phyloP scores from a whole-genome alignment of 2,888 invertebrate species.

The Oligia strigilis region DNA sequence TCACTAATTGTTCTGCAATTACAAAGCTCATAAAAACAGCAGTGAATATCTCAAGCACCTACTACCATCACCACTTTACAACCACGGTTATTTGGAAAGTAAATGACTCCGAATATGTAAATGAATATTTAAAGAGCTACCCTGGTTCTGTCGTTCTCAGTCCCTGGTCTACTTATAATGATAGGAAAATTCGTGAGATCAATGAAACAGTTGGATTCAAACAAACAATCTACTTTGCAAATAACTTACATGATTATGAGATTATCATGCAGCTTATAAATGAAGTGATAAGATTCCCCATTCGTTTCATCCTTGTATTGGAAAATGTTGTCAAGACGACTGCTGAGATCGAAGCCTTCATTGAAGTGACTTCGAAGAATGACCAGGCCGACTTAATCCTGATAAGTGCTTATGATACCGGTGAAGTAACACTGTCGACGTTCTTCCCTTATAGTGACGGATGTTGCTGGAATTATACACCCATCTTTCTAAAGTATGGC shows the following conservation, averaged over 20 bases:
- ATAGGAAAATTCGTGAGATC: constrained; percentile 45
- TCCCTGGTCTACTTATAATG: constrained; percentile 56
- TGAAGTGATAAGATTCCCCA: constrained; percentile 64
- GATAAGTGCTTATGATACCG: constrained; percentile 61
- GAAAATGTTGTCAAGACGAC: constrained; percentile 51
- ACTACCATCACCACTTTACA: constrained; percentile 64
- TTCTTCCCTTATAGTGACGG: constrained; percentile 75
- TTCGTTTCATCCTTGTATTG: constrained; percentile 73
- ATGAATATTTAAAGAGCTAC: constrained; percentile 69
- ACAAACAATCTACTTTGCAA: constrained; percentile 76
- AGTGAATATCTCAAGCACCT: constrained; percentile 68
- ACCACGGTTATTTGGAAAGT: constrained; percentile 74
- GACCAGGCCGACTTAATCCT: constrained; percentile 77
- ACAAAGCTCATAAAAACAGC: constrained; percentile 67
- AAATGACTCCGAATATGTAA: constrained; percentile 59
- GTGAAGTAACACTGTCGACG: constrained; percentile 69
- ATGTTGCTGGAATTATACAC: constrained; percentile 72
- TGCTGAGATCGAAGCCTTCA: constrained; percentile 62
- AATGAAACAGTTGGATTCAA: constrained; percentile 63
- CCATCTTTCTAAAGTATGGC: constrained; percentile 65
- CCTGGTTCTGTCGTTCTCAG: constrained; percentile 68
- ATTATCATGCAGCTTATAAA: constrained; percentile 68
- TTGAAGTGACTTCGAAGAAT: constrained; percentile 73
- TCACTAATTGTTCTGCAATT: constrained; percentile 10
- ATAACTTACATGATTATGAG: constrained; percentile 68